Evolutionary conservation across 1,140 invertebrate genomes (phyloP).

Genomic region (fruit fly (Drosophila melanogaster)): Release_6_plus_ISO1_MT NT_033777.3:26434501-26435000

Average conservation of each 20-base stretch:
- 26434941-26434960: constrained; percentile 52
- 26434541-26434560: constrained; percentile 12
- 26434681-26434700: constrained; percentile 50
- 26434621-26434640: constrained; percentile 48
- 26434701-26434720: constrained; percentile 56
- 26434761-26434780: constrained; percentile 42
- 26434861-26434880: constrained; percentile 50
- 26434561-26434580: constrained; percentile 42
- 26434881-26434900: constrained; percentile 73
- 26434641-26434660: constrained; percentile 60
- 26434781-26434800: constrained; percentile 73
- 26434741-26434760: constrained; percentile 12
- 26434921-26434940: constrained; percentile 75
- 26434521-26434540: constrained; percentile 42
- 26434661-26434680: constrained; percentile 75
- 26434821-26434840: constrained; percentile 48
- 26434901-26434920: constrained; percentile 81
- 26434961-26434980: constrained; percentile 37
- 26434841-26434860: constrained; percentile 45
- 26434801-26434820: constrained; percentile 76
- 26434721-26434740: constrained; percentile 64
- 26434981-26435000: constrained; percentile 59
- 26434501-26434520: constrained; percentile 35
- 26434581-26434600: constrained; percentile 55
- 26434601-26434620: constrained; percentile 48